These are phyloP conservation scores for Zaprionus bogoriensis DNA, from an alignment of 2,888 invertebrate genomes.

Conservation along the genomic window DNA sequence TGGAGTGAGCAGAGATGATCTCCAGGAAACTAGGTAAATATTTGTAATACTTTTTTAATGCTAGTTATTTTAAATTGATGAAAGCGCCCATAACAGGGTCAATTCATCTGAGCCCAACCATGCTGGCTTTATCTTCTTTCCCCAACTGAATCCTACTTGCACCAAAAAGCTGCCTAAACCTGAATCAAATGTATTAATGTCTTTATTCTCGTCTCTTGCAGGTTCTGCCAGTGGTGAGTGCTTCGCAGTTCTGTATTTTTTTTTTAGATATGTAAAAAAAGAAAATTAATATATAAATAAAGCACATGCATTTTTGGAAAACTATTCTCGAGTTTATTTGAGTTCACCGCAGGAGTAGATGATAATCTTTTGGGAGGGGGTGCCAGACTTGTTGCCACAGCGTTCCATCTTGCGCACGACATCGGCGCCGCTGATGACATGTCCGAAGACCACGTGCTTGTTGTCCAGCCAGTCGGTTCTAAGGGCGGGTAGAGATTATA, in stretches of 20 bases:
- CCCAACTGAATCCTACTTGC: conserved; percentile 36
- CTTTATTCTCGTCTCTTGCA: conserved; percentile 8
- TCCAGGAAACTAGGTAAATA: conserved; percentile 23
- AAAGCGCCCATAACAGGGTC: conserved; percentile 28
- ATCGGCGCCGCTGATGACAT: conserved; percentile 96
- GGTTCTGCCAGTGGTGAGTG: not conserved
- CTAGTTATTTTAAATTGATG: conserved; percentile 21
- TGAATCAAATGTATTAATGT: conserved; percentile 1
- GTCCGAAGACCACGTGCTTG: conserved; percentile 99
- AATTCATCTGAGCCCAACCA: conserved; percentile 35
- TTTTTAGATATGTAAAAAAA: not conserved
- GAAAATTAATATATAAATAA: conserved; percentile 10
- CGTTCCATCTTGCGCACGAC: conserved; percentile 96
- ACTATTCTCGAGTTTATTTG: conserved; percentile 82
- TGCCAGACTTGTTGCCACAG: conserved; percentile 91
- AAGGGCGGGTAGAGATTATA: not conserved
- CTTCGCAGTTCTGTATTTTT: not conserved
- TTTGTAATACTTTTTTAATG: not conserved
- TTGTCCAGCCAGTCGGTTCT: conserved; percentile 93
- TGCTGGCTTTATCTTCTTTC: conserved; percentile 52
- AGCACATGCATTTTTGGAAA: conserved; percentile 3
- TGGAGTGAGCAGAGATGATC: too few species aligned
- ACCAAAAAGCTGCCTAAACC: too few species aligned
- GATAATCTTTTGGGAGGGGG: conserved; percentile 90
- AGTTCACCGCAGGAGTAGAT: conserved; percentile 95